A percentile compares a stretch with the other conserved stretches of the same genome.
Conservation (phyloP, 1,140 invertebrate genomes). For the Drosophila aff. region DNA sequence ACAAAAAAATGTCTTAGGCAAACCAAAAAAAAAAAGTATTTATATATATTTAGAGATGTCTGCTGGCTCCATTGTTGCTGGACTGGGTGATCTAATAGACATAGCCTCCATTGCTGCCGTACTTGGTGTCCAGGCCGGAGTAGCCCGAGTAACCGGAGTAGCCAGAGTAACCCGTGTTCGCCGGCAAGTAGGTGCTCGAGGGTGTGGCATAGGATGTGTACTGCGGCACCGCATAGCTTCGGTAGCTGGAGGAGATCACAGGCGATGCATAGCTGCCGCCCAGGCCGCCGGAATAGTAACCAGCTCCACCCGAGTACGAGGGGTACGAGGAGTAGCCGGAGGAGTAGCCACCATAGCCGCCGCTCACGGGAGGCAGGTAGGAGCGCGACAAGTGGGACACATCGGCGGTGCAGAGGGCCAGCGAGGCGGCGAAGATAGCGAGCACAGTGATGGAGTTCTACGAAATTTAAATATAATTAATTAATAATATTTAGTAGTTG, state of each 20-base stretch:
- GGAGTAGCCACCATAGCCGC: constrained; percentile 34
- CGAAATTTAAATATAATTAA: background rate
- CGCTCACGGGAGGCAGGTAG: constrained; percentile 65
- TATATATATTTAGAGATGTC: background rate
- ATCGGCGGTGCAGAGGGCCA: constrained; percentile 57
- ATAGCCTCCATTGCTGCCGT: constrained; percentile 74
- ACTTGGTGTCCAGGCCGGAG: constrained; percentile 70
- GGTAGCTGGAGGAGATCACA: constrained; percentile 43
- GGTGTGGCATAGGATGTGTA: constrained; percentile 60
- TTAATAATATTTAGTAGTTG: too few relatives aligned
- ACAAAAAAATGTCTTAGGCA: constrained; percentile 26
- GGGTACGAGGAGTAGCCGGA: constrained; percentile 54
- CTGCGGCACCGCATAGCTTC: constrained; percentile 60
- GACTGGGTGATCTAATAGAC: constrained; percentile 55
- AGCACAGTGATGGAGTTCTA: constrained; percentile 47
- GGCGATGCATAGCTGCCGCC: constrained; percentile 26
- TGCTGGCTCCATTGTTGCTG: constrained; percentile 27
- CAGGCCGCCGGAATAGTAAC: constrained; percentile 34
- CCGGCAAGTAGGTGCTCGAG: constrained; percentile 54
- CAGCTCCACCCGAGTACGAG: constrained; percentile 49
- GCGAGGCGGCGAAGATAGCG: constrained; percentile 34
- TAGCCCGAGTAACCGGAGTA: constrained; percentile 38
- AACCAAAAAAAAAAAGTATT: constrained; percentile 18
- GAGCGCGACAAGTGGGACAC: constrained; percentile 67
- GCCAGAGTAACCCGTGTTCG: constrained; percentile 34